Evolutionary conservation across 2,113 vertebrate species (phyloP).

Genomic region (Hippotragus niger): DNA sequence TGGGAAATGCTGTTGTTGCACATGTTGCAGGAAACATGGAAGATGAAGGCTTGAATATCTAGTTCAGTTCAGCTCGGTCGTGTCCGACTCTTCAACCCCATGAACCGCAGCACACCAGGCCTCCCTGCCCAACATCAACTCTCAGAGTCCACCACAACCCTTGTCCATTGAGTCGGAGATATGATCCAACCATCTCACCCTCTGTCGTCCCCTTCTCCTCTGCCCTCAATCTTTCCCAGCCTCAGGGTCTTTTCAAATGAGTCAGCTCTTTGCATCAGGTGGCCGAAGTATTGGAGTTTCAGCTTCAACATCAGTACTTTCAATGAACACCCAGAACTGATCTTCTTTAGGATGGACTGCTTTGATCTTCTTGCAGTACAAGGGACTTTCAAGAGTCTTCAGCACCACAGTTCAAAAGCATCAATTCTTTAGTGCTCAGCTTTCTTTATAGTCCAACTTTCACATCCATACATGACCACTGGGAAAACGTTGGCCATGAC

Average conservation of each 20-base stretch:
- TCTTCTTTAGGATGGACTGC: not conserved
- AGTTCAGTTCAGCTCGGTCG: not conserved
- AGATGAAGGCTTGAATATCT: not conserved
- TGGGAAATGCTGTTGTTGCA: not conserved
- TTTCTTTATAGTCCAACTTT: not conserved
- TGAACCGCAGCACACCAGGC: not conserved
- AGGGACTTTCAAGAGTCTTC: not conserved
- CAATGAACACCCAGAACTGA: not conserved
- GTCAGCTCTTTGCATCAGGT: not conserved
- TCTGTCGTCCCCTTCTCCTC: not conserved
- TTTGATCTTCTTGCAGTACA: not conserved
- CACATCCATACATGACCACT: not conserved
- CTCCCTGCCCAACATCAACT: not conserved
- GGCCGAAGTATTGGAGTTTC: not conserved
- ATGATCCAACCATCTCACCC: accelerated
- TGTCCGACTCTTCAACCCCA: not conserved
- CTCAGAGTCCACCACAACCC: not conserved
- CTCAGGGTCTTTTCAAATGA: not conserved
- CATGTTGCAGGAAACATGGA: not conserved
- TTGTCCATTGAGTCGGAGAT: not conserved
- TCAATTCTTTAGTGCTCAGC: not conserved
- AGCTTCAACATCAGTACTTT: not conserved
- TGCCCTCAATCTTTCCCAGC: not conserved
- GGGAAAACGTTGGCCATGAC: not conserved
- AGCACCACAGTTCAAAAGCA: not conserved